phyloP scores from a whole-genome alignment of 2,113 vertebrate species.

The Rafetus swinhoei region DNA sequence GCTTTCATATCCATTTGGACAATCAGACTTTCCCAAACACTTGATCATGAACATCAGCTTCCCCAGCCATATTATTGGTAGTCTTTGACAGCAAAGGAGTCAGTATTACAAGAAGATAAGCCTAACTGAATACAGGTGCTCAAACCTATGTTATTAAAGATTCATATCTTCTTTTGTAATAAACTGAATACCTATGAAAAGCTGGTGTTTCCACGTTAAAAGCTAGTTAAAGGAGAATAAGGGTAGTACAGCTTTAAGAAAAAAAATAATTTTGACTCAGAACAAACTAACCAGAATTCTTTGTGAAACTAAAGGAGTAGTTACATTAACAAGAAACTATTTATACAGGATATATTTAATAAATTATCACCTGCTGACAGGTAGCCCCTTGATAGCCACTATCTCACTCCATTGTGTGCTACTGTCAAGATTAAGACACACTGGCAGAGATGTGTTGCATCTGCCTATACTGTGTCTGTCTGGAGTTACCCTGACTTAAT shows the following conservation, averaged over 20 bases:
- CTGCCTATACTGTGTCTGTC: background rate
- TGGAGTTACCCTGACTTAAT: background rate
- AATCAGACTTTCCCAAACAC: background rate
- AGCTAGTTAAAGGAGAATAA: background rate
- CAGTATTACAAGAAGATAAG: background rate
- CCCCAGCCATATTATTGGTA: background rate
- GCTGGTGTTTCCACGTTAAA: background rate
- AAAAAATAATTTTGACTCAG: background rate
- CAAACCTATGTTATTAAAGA: background rate
- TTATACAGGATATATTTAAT: background rate
- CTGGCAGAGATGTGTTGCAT: fast-evolving
- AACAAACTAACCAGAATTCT: background rate
- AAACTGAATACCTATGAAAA: background rate
- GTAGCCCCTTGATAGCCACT: background rate
- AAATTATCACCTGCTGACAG: background rate
- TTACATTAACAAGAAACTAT: background rate
- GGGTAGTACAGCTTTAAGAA: background rate
- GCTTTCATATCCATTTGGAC: background rate
- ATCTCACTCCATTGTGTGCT: background rate
- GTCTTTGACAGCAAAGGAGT: background rate
- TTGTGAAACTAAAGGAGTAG: background rate
- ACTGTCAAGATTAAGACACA: background rate
- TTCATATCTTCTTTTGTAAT: background rate
- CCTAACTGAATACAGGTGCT: background rate
- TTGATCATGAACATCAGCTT: background rate